Percentiles rank a stretch among this genome's conserved stretches.
Evolutionary conservation across 37 sponge, comb jelly and placozoan species (phyloP).

Genomic region (Mnemiopsis leidyi): DNA sequence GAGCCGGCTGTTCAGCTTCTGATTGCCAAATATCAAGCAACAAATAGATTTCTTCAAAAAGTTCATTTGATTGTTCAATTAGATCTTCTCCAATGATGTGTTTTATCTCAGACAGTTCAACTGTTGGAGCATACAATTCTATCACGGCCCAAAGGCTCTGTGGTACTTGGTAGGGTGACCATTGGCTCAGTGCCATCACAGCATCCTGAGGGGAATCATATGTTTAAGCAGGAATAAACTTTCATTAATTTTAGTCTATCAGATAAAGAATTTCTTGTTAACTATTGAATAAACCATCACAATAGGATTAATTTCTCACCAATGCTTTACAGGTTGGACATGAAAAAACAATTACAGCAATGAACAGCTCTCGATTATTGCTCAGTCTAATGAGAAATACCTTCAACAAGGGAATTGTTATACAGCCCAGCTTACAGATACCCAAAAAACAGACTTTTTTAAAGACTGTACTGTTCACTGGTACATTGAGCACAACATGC

Average conservation of each 20-base stretch:
- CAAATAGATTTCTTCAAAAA: conserved; percentile 27
- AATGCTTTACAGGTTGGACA: too few relatives aligned
- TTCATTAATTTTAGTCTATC: too few relatives aligned
- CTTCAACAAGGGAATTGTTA: too few relatives aligned
- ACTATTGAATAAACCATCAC: too few relatives aligned
- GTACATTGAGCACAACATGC: neutral
- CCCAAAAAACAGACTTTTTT: neutral
- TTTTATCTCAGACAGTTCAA: conserved; percentile 45
- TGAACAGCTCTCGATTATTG: too few relatives aligned
- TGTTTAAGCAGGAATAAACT: too few relatives aligned
- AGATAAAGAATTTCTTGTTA: too few relatives aligned
- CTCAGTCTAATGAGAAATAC: too few relatives aligned
- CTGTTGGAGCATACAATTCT: conserved; percentile 53
- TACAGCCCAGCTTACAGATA: neutral
- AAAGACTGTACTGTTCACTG: neutral
- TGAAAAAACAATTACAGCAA: too few relatives aligned
- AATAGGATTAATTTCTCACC: too few relatives aligned
- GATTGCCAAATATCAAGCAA: conserved; percentile 48
- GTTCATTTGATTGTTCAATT: conserved; percentile 31
- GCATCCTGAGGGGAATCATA: neutral
- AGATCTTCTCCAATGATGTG: conserved; percentile 64
- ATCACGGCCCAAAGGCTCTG: conserved; percentile 62
- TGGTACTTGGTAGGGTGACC: conserved; percentile 48
- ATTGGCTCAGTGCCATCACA: conserved; percentile 27
- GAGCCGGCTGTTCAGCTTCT: conserved; percentile 5